Percentiles rank a stretch among this genome's conserved stretches.
Evolutionary conservation across 2,113 vertebrate species (phyloP).

Genomic region (Clarias macrocephalus): DNA sequence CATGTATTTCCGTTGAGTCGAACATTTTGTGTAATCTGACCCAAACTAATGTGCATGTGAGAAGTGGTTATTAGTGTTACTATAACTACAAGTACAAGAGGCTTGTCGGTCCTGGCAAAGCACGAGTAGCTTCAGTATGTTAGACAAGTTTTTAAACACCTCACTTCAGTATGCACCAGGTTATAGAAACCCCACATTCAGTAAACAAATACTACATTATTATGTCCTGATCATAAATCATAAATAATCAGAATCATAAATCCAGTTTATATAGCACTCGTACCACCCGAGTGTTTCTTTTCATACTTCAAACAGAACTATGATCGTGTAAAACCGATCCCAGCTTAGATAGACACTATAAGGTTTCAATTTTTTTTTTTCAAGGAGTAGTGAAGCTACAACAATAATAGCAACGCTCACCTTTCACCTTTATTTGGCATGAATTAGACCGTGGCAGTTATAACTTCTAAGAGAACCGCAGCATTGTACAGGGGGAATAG

Average conservation of each 20-base stretch:
- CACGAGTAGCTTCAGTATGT: not conserved
- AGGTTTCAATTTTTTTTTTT: not conserved
- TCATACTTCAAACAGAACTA: not conserved
- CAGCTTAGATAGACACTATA: not conserved
- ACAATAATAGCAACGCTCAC: not conserved
- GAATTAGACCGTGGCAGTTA: slow-evolving; percentile 14
- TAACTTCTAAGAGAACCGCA: slow-evolving; percentile 20
- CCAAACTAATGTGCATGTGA: not conserved
- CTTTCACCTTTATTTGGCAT: slow-evolving; percentile 7
- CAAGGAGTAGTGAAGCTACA: not conserved
- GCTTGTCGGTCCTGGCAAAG: not conserved
- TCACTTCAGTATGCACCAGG: not conserved
- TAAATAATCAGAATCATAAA: not conserved
- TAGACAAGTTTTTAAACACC: not conserved
- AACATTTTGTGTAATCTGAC: not conserved
- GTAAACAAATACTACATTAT: not conserved
- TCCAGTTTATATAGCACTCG: not conserved
- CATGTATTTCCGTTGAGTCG: not conserved
- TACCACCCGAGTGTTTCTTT: not conserved
- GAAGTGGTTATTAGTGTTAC: not conserved
- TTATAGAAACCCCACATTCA: not conserved
- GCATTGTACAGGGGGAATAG: slow-evolving; percentile 59
- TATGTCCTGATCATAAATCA: too few species aligned
- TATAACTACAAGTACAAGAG: not conserved
- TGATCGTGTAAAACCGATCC: not conserved